Base-by-base conservation (phyloP, 2,888 invertebrate species). In the Uropetala carovei region DNA sequence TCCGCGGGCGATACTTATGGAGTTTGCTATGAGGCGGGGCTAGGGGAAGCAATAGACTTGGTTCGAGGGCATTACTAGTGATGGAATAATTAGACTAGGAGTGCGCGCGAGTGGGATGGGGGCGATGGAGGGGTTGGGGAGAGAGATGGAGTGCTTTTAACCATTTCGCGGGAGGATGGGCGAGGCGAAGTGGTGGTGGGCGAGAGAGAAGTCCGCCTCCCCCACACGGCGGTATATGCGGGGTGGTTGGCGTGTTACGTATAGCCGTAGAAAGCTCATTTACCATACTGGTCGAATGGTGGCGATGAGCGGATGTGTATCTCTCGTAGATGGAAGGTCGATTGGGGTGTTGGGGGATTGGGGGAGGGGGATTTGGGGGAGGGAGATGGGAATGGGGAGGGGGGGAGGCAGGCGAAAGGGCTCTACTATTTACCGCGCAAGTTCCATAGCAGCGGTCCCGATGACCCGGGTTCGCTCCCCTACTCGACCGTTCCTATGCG, bases 71-170 rank as follows among this genome's bases (percentile, higher is more conserved):
- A 43, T 43, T 43, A 43, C 43, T 43, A 43, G 43, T 57, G 83
- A 56, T 83, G 56, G 83, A 16, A 83, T 83, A 83, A 83, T 83
- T 83, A 83, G 83, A 83, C 83, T 83, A 83, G 43, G 83, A 83
- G 83, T 83, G 83, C 83, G n/a, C 57, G n/a, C 56, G 14, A 56
- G 2, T 43, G 43, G 30, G 82, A 43, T 43, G 43, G 43, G 43
- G 43, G 43, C 43, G 1, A 5, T 43, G 10, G 27, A 1, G 82
- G 22, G n/a, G 27, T 16, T 1, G 75, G 5, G 75, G 75, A 14
- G 83, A 57, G 18, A 57, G n/a, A 83, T 57, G 83, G 83, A 18
- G n/a, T 43, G 83, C n/a, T 14, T 16, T 18, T 56, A 11, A 18
- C 56, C 56, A 43, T 3, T 18, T 18, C 43, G 57, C 11, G 13